phyloP scores from a whole-genome alignment of 2,113 vertebrate species.

The Otus sunia region DNA sequence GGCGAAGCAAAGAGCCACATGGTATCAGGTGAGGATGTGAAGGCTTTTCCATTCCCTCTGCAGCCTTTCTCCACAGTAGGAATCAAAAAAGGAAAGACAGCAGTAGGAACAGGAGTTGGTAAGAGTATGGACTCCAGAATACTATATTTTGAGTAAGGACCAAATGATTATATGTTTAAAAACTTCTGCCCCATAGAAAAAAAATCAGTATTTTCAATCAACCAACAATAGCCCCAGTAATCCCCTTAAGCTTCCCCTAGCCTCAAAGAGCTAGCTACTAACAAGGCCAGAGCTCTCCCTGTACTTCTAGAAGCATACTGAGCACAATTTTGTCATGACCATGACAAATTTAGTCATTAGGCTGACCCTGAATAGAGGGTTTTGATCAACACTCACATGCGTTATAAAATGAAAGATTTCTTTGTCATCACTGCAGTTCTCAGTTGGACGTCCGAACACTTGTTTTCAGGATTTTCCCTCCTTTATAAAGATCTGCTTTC shows the following conservation, averaged over 20 bases:
- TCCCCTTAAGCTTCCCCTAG: neutral
- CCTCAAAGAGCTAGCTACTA: neutral
- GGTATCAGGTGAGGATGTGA: neutral
- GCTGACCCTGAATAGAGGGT: neutral
- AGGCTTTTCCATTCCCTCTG: neutral
- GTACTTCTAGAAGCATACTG: neutral
- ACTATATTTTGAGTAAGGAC: neutral
- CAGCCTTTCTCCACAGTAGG: neutral
- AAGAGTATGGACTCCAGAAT: neutral
- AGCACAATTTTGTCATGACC: neutral
- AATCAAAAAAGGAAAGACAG: neutral
- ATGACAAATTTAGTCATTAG: neutral
- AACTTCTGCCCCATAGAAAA: neutral
- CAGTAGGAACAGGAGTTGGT: neutral
- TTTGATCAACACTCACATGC: neutral
- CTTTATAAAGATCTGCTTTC: neutral
- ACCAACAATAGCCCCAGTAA: neutral
- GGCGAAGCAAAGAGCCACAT: neutral
- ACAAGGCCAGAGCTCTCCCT: neutral
- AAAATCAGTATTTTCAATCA: neutral
- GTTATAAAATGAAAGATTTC: neutral
- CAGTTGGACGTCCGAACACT: neutral
- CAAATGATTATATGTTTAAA: rapidly evolving
- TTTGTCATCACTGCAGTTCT: neutral
- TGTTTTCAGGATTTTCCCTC: neutral